Conservation (phyloP, 2,888 invertebrate genomes). For the Maniola hyperantus region DNA sequence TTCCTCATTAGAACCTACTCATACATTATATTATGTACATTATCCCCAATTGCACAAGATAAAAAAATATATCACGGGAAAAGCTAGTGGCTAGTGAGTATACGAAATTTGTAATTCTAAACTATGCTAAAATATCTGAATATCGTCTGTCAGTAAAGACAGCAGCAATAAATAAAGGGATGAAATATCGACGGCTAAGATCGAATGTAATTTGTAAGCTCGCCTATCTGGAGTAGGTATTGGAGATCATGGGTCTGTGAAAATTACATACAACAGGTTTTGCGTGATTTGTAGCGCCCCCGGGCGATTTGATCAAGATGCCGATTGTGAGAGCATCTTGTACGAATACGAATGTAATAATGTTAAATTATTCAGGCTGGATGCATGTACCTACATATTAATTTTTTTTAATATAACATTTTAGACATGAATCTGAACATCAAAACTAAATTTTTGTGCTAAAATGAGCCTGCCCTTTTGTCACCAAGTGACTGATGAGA, state of each 20-base stretch:
- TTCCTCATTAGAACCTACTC: no score
- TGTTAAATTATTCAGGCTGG: constrained; percentile 55
- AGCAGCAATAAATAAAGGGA: constrained; percentile 67
- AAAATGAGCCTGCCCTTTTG: no score
- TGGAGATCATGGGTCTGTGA: constrained; percentile 61
- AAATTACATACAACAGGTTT: constrained; percentile 79
- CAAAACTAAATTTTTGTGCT: no score
- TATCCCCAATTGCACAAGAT: no score
- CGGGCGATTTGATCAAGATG: constrained; percentile 73
- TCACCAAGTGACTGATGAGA: no score
- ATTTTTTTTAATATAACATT: not conserved
- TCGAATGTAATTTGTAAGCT: constrained; percentile 75
- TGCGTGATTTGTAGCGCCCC: constrained; percentile 78
- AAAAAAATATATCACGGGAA: no score
- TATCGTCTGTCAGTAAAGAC: constrained; percentile 43
- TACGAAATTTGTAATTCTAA: not conserved
- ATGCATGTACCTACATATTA: no score
- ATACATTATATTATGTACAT: no score
- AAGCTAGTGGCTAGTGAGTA: not conserved
- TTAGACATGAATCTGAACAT: not conserved
- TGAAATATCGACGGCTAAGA: constrained; percentile 75
- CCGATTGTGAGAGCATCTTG: constrained; percentile 67
- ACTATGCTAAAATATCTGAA: not conserved
- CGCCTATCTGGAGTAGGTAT: constrained; percentile 64
- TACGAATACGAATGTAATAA: constrained; percentile 45